phyloP scores from a whole-genome alignment of 2,888 invertebrate species.

The Agrochola lychnidis region DNA sequence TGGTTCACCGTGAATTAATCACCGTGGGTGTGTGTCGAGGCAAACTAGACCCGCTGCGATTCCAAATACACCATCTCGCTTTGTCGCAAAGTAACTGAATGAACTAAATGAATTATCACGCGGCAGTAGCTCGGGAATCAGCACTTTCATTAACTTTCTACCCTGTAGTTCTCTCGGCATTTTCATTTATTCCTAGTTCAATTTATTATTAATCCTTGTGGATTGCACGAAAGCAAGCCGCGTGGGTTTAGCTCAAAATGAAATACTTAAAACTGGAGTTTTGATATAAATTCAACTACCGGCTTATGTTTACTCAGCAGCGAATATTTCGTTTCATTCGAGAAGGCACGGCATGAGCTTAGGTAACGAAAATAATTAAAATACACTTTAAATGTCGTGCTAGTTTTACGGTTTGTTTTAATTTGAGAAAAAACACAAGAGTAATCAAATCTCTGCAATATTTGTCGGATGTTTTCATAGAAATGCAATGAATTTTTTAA shows the following conservation, averaged over 20 bases:
- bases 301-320: constrained; percentile 35
- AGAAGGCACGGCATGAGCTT: constrained; percentile 1
- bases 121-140: constrained; percentile 62
- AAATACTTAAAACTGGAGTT: constrained; percentile 32
- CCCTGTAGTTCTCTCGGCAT: constrained; percentile 48
- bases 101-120: constrained; percentile 74
- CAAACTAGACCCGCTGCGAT: constrained; percentile 68
- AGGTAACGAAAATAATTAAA: constrained; percentile 19
- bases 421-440: constrained; percentile 6
- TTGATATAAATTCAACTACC: constrained; percentile 33
- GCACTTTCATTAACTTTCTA: constrained; percentile 72
- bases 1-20: constrained; percentile 66
- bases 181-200: constrained; percentile 62
- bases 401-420: constrained; percentile 8
- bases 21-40: constrained; percentile 59
- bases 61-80: constrained; percentile 65
- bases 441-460: neutral
- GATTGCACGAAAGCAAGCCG: constrained; percentile 61
- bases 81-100: constrained; percentile 70
- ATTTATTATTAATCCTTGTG: constrained; percentile 66
- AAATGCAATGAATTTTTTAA: constrained; percentile 10
- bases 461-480: neutral
- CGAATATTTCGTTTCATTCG: constrained; percentile 41
- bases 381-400: neutral
- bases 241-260: constrained; percentile 42